Conservation (phyloP, 2,113 vertebrate species). For the Saccopteryx bilineata region DNA sequence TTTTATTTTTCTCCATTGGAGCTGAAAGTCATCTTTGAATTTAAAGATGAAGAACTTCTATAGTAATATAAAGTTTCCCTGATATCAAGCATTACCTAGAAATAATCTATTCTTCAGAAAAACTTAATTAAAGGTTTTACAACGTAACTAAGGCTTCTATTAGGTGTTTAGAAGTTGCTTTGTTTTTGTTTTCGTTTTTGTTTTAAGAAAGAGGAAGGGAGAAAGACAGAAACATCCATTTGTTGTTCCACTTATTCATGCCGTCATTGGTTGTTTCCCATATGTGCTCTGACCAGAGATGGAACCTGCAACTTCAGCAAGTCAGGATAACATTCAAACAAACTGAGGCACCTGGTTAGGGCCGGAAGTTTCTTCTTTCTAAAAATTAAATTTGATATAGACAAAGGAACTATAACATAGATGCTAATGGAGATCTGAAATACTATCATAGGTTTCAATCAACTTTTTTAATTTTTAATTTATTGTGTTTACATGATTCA, state of each 20-base stretch:
- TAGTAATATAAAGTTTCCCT: conserved; percentile 65
- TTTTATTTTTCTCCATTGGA: conserved; percentile 66
- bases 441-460: background rate
- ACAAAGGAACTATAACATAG: conserved; percentile 29
- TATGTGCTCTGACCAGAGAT: no score
- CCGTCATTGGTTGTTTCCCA: no score
- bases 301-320: no score
- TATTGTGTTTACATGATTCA: no score
- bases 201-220: no score
- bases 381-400: conserved; percentile 66
- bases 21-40: conserved; percentile 75
- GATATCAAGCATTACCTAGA: conserved; percentile 55
- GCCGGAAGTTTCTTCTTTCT: conserved; percentile 18
- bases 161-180: conserved; percentile 55
- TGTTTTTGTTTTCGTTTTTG: no score
- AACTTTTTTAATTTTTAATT: background rate
- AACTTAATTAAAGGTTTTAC: conserved; percentile 75
- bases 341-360: no score
- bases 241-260: no score
- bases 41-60: conserved; percentile 44
- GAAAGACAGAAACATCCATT: no score
- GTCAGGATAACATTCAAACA: no score
- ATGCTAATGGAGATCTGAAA: conserved; percentile 31
- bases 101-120: conserved; percentile 66
- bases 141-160: conserved; percentile 63